A percentile compares a stretch with the other conserved stretches of the same genome.
Evolutionary conservation across 2,113 vertebrate genomes (phyloP).

Genomic region (Leucopternis melanops): DNA sequence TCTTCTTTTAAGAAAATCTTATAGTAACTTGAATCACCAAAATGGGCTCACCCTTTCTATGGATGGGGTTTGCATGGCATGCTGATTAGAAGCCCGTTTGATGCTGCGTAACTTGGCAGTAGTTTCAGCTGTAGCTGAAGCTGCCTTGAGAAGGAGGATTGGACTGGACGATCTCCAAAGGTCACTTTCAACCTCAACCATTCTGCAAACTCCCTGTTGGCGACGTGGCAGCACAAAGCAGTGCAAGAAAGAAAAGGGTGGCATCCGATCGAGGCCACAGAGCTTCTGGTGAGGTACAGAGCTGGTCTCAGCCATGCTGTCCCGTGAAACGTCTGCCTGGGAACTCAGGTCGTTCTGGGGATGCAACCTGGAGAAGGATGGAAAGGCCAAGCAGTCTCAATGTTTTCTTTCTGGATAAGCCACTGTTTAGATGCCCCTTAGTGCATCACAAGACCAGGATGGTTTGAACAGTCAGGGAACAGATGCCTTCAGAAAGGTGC

Average conservation of each 20-base stretch:
- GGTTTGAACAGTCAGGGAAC: neutral
- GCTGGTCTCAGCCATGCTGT: neutral
- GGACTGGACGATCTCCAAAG: neutral
- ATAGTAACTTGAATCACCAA: too few relatives aligned
- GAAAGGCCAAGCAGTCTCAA: neutral
- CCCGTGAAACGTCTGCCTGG: neutral
- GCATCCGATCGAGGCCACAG: neutral
- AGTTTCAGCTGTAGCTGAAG: neutral
- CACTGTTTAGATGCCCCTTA: neutral
- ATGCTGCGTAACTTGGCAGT: too few relatives aligned
- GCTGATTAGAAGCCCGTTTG: too few relatives aligned
- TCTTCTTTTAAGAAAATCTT: too few relatives aligned
- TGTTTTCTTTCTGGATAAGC: neutral
- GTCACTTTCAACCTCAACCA: neutral
- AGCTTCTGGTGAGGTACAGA: neutral
- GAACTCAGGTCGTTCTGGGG: neutral
- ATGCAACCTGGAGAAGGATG: neutral
- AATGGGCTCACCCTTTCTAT: too few relatives aligned
- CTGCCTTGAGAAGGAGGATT: neutral
- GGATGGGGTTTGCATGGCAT: too few relatives aligned
- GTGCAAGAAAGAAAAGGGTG: neutral
- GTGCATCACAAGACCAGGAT: neutral
- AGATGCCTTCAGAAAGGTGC: neutral
- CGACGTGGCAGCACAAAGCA: neutral
- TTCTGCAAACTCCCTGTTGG: neutral